Base-by-base conservation (phyloP, 2,888 invertebrate genomes). In the Calephelis perditalis region DNA sequence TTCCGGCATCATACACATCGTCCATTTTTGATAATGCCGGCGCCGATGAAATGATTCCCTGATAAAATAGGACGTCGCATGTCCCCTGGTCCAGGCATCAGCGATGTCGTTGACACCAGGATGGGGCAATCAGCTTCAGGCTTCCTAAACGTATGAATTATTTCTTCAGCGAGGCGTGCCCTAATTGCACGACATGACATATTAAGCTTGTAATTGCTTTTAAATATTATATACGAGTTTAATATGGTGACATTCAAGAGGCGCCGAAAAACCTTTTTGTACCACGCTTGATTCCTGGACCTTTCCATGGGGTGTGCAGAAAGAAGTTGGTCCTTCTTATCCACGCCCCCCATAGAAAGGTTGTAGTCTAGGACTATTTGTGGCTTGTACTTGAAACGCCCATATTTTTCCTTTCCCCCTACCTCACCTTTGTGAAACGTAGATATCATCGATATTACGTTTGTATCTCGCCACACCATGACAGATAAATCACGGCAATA, bases 191-290 rank as follows among this genome's bases (percentile, higher is more conserved):
- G n/a, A n/a, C n/a, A n/a, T n/a, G n/a, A n/a, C n/a, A n/a, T n/a
- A n/a, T n/a, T n/a, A n/a, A n/a, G n/a, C n/a, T n/a, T n/a, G n/a
- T n/a, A n/a, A n/a, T n/a, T n/a, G n/a, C n/a, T n/a, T n/a, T n/a
- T n/a, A n/a, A n/a, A n/a, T n/a, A n/a, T n/a, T n/a, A n/a, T n/a
- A n/a, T n/a, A n/a, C n/a, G n/a, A n/a, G 12, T 58, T 58, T 2
- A 9, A 46, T 3, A 58, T 52, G 45, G 58, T 55, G 43, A 62
- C 56, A 54, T 62, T 62, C 62, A 62, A 15, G 11, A 62, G 58
- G 12, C 62, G 56, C n/a, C 59, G 46, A 52, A 59, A 62, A 1
- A 64, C n/a, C 56, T 60, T 62, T 57, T 64, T 65, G 35, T 65
- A 63, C 63, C 63, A 65, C 3, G 26, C n/a, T 5, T 6, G n/a